These are phyloP conservation scores for Lamproptera curius DNA, from an alignment of 2,888 invertebrate genomes.

Conservation along the genomic window DNA sequence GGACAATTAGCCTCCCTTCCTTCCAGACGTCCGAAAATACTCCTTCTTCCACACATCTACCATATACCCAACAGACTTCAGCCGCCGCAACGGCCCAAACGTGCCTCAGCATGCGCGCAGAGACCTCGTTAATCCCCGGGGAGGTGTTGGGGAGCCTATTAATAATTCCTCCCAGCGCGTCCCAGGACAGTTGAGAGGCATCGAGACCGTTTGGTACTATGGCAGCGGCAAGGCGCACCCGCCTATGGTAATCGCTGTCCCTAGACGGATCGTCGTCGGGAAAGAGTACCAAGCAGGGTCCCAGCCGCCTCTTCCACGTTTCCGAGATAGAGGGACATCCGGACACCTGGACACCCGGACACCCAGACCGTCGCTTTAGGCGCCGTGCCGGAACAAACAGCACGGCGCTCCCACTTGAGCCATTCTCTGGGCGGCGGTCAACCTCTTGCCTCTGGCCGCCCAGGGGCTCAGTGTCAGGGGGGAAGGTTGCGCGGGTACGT, in stretches of 20 bases:
- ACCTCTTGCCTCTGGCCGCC: too few species aligned
- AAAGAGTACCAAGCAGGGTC: neutral
- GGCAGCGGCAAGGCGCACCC: too few species aligned
- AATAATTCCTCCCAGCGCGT: constrained; percentile 24
- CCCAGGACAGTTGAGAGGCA: constrained; percentile 13
- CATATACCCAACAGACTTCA: constrained; percentile 18
- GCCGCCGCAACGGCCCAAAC: constrained; percentile 22
- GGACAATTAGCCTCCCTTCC: constrained; percentile 14
- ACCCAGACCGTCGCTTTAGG: too few species aligned
- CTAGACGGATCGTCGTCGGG: neutral
- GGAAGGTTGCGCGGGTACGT: too few species aligned
- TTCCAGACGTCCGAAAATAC: constrained; percentile 20
- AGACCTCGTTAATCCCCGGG: constrained; percentile 33
- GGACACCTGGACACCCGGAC: too few species aligned
- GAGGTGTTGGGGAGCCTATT: constrained; percentile 30
- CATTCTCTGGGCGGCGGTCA: too few species aligned
- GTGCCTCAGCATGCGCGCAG: constrained; percentile 23
- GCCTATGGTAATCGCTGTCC: too few species aligned
- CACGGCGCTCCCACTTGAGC: too few species aligned
- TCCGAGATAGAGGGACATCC: too few species aligned
- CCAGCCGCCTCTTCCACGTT: constrained; percentile 22
- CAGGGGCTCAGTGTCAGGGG: too few species aligned
- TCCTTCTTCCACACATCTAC: constrained; percentile 18
- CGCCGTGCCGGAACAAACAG: too few species aligned
- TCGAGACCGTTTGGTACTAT: constrained; percentile 30